Evolutionary conservation across 2,113 vertebrate genomes (phyloP), one percentile per base, ranked within the genome.

Genomic region (Salvelinus namaycush): DNA sequence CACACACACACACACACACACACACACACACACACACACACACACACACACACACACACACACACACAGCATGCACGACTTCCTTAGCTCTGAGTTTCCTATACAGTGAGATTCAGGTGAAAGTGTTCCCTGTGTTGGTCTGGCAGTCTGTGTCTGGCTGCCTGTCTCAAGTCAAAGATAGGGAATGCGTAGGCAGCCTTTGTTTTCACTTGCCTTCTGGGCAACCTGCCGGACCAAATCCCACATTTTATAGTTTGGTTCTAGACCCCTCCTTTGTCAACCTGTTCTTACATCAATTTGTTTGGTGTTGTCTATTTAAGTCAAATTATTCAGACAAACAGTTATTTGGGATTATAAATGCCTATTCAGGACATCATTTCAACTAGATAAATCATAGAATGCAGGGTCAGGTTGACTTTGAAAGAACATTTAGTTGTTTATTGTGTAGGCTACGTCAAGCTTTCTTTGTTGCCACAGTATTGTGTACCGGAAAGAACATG

Each of bases 191-290:
- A 84, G 83, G 78, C 78, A 68, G 84, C 80, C 81, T 91, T 92
- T 92, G 91, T 93, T 92, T 91, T 92, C 84, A 77, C 89, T 89
- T 78, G 84, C 86, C 49, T 49, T 84, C 84, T 16, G 20, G 92
- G 92, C 89, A 80, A 81, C 72, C 39, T 60, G 88, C 92, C 93
- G 92, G 87, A 84, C 72, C 70, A 89, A 91, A 86, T 80, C 87
- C 75, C 16, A 87, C 80, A 74, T 88, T 87, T 89, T 86, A 87
- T 83, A 79, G 81, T 85, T 84, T 80, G 79, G 88, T 89, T 91
- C 75, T 77, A 71, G 77, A 83, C 81, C 71, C 75, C 72, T 90
- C 77, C 77, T 89, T 91, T 89, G 82, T 90, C 79, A 81, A 78
- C 80, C 72, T 78, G 75, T 57, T 73, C 76, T 86, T 69, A 83